These are phyloP conservation scores for Lypha dubia DNA, from an alignment of 2,888 invertebrate species.

Conservation along the genomic window DNA sequence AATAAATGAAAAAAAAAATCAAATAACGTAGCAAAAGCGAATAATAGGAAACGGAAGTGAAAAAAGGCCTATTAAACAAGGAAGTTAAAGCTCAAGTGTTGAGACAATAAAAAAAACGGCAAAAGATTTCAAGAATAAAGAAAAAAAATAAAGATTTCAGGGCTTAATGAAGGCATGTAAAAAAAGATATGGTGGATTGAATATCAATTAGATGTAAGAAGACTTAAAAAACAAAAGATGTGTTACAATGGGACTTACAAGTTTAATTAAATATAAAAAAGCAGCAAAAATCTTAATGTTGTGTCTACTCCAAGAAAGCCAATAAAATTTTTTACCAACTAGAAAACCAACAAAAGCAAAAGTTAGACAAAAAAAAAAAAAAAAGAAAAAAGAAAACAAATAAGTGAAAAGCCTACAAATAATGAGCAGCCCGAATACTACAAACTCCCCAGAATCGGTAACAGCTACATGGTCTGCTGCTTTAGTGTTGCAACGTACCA, in stretches of 20 bases:
- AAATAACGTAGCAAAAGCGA: slow-evolving; percentile 8
- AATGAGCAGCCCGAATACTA: slow-evolving; percentile 40
- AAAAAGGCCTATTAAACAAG: slow-evolving; percentile 40
- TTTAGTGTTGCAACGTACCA: slow-evolving; percentile 60
- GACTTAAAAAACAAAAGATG: background rate
- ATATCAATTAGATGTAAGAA: slow-evolving; percentile 9
- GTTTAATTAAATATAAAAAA: background rate
- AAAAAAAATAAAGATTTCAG: too few relatives aligned
- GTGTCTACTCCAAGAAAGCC: background rate
- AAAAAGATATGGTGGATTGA: background rate
- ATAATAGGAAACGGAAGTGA: slow-evolving; percentile 42
- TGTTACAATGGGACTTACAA: background rate
- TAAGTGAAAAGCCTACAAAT: background rate
- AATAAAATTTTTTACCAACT: background rate
- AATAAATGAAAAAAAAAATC: background rate
- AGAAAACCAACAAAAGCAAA: background rate
- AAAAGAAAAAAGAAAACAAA: too few relatives aligned
- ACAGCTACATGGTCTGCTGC: slow-evolving; percentile 64
- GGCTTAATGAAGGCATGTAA: background rate
- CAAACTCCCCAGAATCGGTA: slow-evolving; percentile 31
- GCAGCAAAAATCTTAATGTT: too few relatives aligned
- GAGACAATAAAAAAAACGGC: background rate
- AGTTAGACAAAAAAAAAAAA: background rate
- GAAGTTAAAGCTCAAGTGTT: slow-evolving; percentile 50
- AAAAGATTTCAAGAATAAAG: background rate